A percentile compares a stretch with the other conserved stretches of the same genome.
phyloP scores from a whole-genome alignment of 1,140 invertebrate species.

The Drosophila baimaii region DNA sequence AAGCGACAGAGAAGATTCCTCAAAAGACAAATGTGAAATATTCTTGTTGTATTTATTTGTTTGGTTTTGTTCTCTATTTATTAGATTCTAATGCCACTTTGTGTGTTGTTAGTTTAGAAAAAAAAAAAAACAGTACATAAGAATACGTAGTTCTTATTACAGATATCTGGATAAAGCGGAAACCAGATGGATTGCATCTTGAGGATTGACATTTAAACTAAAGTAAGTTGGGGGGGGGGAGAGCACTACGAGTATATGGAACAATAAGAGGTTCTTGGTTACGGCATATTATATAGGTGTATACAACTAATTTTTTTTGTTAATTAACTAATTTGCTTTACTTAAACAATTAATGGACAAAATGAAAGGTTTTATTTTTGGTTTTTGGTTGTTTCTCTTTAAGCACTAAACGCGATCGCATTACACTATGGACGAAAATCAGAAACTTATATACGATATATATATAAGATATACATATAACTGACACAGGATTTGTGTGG shows the following conservation, averaged over 20 bases:
- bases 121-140: slow-evolving; percentile 25
- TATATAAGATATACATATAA: no score
- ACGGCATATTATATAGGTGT: slow-evolving; percentile 26
- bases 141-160: slow-evolving; percentile 40
- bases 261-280: slow-evolving; percentile 29
- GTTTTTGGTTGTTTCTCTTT: slow-evolving; percentile 27
- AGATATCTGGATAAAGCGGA: slow-evolving; percentile 28
- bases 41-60: slow-evolving; percentile 26
- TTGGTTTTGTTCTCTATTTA: slow-evolving; percentile 41
- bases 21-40: slow-evolving; percentile 5
- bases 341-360: slow-evolving; percentile 73
- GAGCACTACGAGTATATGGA: slow-evolving; percentile 20
- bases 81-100: slow-evolving; percentile 58
- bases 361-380: slow-evolving; percentile 35
- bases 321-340: slow-evolving; percentile 79
- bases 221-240: slow-evolving; percentile 31
- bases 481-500: no score
- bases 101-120: slow-evolving; percentile 38
- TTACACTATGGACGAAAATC: slow-evolving; percentile 74
- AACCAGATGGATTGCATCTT: slow-evolving; percentile 9
- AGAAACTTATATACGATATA: slow-evolving; percentile 48
- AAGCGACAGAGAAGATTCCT: slow-evolving; percentile 23
- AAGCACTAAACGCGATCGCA: slow-evolving; percentile 38
- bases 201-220: slow-evolving; percentile 6
- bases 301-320: slow-evolving; percentile 59